Conservation (phyloP, 2,797 vertebrate species). For the Cygnus olor region DNA sequence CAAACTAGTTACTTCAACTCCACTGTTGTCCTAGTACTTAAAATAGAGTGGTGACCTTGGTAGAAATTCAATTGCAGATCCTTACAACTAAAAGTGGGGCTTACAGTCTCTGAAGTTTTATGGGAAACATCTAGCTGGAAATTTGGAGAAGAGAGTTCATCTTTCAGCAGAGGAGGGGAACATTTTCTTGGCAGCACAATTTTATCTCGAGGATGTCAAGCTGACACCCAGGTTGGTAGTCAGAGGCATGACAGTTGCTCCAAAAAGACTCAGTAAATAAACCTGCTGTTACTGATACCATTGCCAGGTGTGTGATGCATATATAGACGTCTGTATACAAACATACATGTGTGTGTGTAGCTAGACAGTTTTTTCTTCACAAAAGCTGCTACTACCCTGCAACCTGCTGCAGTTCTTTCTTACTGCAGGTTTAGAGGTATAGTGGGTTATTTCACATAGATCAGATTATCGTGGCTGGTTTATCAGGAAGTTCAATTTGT, state of each 20-base stretch:
- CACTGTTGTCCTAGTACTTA: not conserved
- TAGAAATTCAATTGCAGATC: not conserved
- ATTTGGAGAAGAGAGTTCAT: not conserved
- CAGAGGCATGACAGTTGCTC: not conserved
- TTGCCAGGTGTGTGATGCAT: not conserved
- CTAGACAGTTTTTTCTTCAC: not conserved
- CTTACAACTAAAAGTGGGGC: not conserved
- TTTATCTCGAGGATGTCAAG: not conserved
- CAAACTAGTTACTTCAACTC: not conserved
- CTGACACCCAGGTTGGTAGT: not conserved
- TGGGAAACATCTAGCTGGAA: not conserved
- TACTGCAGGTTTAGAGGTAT: not conserved
- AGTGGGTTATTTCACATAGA: not conserved
- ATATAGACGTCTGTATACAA: not conserved
- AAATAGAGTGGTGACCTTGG: not conserved
- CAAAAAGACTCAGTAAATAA: not conserved
- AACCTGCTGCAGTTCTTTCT: not conserved
- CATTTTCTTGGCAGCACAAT: not conserved
- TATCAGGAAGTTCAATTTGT: slow-evolving; percentile 35
- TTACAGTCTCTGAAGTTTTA: not conserved
- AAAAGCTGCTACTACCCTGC: not conserved
- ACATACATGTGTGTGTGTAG: not conserved
- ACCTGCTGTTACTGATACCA: not conserved
- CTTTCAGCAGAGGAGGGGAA: not conserved
- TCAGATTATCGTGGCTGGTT: not conserved